Evolutionary conservation across 2,888 invertebrate species (phyloP), one percentile per base, ranked within the genome.

Genomic region (Pristionchus mayeri): DNA sequence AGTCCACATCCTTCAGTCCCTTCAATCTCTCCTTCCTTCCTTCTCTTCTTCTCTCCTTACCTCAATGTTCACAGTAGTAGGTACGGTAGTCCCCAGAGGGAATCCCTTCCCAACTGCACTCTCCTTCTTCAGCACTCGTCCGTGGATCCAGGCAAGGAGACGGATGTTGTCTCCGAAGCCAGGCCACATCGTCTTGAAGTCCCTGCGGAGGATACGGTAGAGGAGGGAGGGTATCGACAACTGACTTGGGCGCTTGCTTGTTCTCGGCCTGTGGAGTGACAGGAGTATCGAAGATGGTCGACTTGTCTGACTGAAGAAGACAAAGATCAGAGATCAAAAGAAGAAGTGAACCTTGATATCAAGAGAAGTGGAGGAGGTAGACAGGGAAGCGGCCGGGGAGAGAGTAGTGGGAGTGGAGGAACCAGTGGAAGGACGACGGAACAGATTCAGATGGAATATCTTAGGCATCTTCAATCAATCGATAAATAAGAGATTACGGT

Each of bases 401-500:
- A 71, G 71, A 40, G 71, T n/a, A 18, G 63, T 34, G 7, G 78
- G 78, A 78, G 78, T 78, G 71, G 71, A 71, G 13, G 44, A 34
- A 44, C 71, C 27, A 21, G 50, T 27, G 1, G 76, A 18, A 34
- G 50, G 44, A 27, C 81, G 81, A 63, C 81, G 81, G 81, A 82
- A 82, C 9, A 82, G 81, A 82, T 82, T 82, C 44, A 82, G n/a
- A 24, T 82, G 81, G 48, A 82, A 82, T 27, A 82, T 48, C 44
- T 48, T 27, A 4, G 81, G 81, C 81, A 82, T 82, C 81, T 82
- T 0, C 34, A 37, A 54, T 80, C 21, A 50, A 76, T 76, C 48
- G 27, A 50, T 40, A 76, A 52, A 2, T 50, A 24, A 30, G 0
- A 3, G 50, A 21, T 1, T 79, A 79, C 81, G 30, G 63, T 60